phyloP scores from a whole-genome alignment of 1,140 invertebrate genomes.

The Zophobas atratus region DNA sequence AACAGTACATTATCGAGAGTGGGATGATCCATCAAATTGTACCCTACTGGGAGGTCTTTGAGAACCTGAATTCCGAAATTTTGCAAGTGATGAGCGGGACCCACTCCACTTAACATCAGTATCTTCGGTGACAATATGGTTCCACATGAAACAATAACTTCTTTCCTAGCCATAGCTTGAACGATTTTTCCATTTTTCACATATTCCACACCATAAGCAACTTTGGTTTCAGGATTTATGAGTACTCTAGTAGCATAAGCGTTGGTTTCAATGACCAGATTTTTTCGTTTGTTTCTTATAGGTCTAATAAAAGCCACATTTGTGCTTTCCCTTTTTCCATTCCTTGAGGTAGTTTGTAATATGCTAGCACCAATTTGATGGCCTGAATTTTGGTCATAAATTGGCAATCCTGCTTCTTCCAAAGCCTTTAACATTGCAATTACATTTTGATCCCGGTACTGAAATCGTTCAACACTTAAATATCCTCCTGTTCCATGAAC shows the following conservation, averaged over 20 bases:
- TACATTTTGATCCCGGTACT: constrained; percentile 74
- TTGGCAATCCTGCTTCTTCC: constrained; percentile 72
- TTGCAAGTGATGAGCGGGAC: constrained; percentile 75
- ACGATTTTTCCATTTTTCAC: constrained; percentile 69
- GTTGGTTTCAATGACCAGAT: constrained; percentile 80
- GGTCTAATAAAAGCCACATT: constrained; percentile 83
- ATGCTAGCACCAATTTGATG: constrained; percentile 74
- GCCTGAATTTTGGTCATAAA: constrained; percentile 73
- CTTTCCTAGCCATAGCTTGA: constrained; percentile 73
- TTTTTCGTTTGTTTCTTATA: constrained; percentile 77
- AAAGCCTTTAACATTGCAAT: constrained; percentile 73
- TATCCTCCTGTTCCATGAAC: constrained; percentile 75
- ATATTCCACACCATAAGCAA: constrained; percentile 80
- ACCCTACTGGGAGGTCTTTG: constrained; percentile 77
- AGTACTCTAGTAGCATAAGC: constrained; percentile 81
- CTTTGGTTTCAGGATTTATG: constrained; percentile 79
- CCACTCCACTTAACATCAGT: constrained; percentile 83
- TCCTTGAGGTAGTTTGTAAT: constrained; percentile 72
- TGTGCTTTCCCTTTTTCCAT: constrained; percentile 80
- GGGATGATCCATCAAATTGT: constrained; percentile 86
- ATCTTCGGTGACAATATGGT: constrained; percentile 81
- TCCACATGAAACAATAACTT: constrained; percentile 83
- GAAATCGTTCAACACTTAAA: constrained; percentile 75
- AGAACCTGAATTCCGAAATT: constrained; percentile 74
- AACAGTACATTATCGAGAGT: constrained; percentile 74